Evolutionary conservation across 2,113 vertebrate species (phyloP).

Genomic region (Varanus salvator): DNA sequence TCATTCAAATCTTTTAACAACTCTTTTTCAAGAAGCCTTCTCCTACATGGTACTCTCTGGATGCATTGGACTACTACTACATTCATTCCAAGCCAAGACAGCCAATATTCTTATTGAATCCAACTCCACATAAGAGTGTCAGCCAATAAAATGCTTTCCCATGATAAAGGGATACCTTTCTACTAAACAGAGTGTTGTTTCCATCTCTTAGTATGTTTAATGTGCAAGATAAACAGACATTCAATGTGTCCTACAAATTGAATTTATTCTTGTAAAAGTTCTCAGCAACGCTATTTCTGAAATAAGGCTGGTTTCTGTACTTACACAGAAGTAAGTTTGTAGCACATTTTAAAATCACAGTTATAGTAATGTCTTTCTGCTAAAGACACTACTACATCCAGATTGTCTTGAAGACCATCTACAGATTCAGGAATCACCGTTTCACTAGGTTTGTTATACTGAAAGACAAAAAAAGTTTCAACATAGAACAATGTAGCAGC

Average conservation of each 20-base stretch:
- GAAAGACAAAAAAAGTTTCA: slow-evolving; percentile 62
- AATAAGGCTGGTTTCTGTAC: slow-evolving; percentile 62
- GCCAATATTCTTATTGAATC: neutral
- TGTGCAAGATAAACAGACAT: neutral
- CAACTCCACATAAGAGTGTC: neutral
- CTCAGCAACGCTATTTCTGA: neutral
- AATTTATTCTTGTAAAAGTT: neutral
- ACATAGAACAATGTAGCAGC: neutral
- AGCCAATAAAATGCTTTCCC: neutral
- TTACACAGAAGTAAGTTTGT: slow-evolving; percentile 96
- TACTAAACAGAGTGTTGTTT: neutral
- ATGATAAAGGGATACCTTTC: neutral
- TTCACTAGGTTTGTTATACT: slow-evolving; percentile 99
- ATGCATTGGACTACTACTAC: neutral
- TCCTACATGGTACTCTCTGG: too few species aligned
- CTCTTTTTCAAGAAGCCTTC: too few species aligned
- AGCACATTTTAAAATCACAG: slow-evolving; percentile 99
- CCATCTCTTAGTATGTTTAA: neutral
- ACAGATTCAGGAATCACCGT: slow-evolving; percentile 88
- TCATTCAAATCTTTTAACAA: neutral
- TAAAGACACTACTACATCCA: slow-evolving; percentile 97
- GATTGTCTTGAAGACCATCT: slow-evolving; percentile 93
- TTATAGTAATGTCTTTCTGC: slow-evolving; percentile 99
- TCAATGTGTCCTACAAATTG: neutral
- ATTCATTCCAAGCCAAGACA: too few species aligned